These are phyloP conservation scores for Macrobrachium nipponense DNA, from an alignment of 1,140 invertebrate species.

Conservation along the genomic window DNA sequence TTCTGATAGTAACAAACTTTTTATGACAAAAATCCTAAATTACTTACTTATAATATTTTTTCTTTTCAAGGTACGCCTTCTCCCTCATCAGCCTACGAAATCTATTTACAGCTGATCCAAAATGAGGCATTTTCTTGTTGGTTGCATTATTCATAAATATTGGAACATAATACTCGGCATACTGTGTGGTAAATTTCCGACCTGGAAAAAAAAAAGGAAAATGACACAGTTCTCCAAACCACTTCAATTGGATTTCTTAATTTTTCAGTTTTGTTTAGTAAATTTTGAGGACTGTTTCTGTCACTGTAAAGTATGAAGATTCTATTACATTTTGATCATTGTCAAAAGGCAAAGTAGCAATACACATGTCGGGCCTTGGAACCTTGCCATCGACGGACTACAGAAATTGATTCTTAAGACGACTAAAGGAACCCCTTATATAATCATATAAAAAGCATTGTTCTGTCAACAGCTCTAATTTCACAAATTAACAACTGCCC, in stretches of 20 bases:
- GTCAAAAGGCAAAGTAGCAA: neutral
- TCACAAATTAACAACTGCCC: too few relatives aligned
- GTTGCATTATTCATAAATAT: neutral
- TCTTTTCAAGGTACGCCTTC: conserved; percentile 74
- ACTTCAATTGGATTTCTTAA: neutral
- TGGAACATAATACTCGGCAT: conserved; percentile 6
- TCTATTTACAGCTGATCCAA: conserved; percentile 70
- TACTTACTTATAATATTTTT: conserved; percentile 72
- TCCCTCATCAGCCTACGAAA: conserved; percentile 78
- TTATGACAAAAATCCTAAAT: neutral
- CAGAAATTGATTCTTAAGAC: too few relatives aligned
- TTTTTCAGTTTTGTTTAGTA: too few relatives aligned
- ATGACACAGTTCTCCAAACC: neutral
- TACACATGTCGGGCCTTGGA: too few relatives aligned
- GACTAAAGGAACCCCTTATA: too few relatives aligned
- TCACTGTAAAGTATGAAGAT: too few relatives aligned
- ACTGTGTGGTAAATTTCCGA: neutral
- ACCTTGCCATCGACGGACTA: too few relatives aligned
- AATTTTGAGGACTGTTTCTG: too few relatives aligned
- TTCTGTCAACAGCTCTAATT: too few relatives aligned
- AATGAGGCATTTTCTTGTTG: neutral
- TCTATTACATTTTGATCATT: neutral
- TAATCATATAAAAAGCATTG: too few relatives aligned
- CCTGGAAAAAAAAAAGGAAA: neutral
- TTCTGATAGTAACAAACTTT: neutral